Evolutionary conservation across 2,797 vertebrate genomes (phyloP).

Genomic region (Catharus ustulatus): DNA sequence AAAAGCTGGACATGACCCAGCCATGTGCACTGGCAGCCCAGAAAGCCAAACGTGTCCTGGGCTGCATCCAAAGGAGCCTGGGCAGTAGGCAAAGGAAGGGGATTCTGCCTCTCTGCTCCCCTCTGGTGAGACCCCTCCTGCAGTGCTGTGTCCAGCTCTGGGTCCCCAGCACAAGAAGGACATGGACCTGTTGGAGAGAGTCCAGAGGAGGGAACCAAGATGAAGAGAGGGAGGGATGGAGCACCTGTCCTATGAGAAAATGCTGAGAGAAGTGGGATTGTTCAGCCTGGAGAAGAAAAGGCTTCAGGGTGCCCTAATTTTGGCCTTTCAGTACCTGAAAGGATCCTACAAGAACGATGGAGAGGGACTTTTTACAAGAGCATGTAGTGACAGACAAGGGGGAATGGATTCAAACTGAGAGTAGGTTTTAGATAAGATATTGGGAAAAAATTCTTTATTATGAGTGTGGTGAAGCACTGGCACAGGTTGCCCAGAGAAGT

Average conservation of each 20-base stretch:
- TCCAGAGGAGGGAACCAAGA: not conserved
- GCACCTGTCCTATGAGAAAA: not conserved
- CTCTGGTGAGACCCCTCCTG: not conserved
- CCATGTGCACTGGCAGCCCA: not conserved
- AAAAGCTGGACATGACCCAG: not conserved
- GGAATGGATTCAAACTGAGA: rapidly evolving
- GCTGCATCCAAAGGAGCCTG: not conserved
- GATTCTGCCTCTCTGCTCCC: not conserved
- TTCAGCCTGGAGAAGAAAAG: not conserved
- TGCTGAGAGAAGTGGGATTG: not conserved
- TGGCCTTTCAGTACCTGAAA: not conserved
- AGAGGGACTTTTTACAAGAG: not conserved
- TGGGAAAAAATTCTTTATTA: not conserved
- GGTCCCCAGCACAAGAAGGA: not conserved
- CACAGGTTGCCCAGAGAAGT: not conserved
- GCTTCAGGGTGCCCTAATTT: rapidly evolving
- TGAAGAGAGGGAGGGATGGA: not conserved
- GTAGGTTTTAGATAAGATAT: not conserved
- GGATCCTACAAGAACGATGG: rapidly evolving
- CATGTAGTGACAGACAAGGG: rapidly evolving
- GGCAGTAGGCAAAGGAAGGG: not conserved
- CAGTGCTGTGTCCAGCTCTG: not conserved
- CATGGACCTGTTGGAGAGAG: not conserved
- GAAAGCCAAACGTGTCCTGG: not conserved
- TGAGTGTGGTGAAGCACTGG: not conserved